These are phyloP conservation scores for Macroglossus sobrinus DNA, from an alignment of 2,113 vertebrate genomes.

Conservation along the genomic window DNA sequence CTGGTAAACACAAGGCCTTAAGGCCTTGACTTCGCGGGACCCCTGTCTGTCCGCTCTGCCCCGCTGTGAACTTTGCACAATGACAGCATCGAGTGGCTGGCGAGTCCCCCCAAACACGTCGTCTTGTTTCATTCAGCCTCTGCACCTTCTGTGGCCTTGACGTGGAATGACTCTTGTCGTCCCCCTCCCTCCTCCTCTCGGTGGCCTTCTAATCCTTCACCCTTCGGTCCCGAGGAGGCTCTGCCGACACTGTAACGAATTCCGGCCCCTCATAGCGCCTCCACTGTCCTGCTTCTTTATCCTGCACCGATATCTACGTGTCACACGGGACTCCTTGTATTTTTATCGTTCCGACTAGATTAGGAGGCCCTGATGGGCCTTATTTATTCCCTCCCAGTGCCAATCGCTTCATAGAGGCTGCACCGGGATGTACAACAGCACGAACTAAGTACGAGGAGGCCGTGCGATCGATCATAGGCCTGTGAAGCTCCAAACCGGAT, in stretches of 20 bases:
- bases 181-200: neutral
- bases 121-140: neutral
- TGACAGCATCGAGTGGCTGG: neutral
- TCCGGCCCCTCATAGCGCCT: neutral
- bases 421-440: neutral
- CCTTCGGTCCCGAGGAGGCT: neutral
- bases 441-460: neutral
- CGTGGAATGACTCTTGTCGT: neutral
- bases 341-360: slow-evolving; percentile 11
- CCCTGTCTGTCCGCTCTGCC: neutral
- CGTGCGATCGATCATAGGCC: neutral
- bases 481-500: neutral
- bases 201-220: slow-evolving; percentile 2
- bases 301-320: neutral
- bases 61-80: slow-evolving; percentile 1
- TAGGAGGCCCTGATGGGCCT: neutral
- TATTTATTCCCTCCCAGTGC: neutral
- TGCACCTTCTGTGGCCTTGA: slow-evolving; percentile 30
- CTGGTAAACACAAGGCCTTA: neutral
- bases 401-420: neutral
- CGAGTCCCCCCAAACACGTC: neutral
- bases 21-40: neutral
- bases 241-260: neutral
- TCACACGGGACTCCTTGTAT: neutral
- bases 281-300: slow-evolving; percentile 7